These are phyloP conservation scores for Perithous albicinctus DNA, from an alignment of 2,888 invertebrate species.

Conservation along the genomic window DNA sequence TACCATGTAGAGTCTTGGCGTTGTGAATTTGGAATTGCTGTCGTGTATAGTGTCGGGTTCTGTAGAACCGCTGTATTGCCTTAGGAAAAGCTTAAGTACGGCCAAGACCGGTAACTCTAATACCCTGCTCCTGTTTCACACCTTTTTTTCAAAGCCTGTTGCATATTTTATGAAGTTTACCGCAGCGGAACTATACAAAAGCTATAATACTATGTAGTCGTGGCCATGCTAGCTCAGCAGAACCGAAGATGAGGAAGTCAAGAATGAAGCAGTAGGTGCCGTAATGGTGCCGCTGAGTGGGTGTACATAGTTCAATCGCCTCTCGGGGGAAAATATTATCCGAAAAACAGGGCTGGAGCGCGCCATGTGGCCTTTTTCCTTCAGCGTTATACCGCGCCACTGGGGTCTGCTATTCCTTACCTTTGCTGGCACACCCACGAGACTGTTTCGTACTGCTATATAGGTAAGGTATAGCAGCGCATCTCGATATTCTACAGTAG, in stretches of 20 bases:
- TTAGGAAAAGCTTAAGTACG: too few relatives aligned
- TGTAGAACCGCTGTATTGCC: too few relatives aligned
- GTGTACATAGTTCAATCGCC: slow-evolving; percentile 6
- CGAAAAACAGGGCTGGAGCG: slow-evolving; percentile 32
- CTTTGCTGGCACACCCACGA: slow-evolving; percentile 52
- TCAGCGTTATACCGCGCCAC: not conserved
- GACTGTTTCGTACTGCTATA: slow-evolving; percentile 8
- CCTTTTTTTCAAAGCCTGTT: too few relatives aligned
- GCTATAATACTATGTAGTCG: not conserved
- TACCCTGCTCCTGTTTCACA: too few relatives aligned
- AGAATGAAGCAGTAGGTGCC: slow-evolving; percentile 21
- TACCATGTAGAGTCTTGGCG: too few relatives aligned
- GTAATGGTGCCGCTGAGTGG: slow-evolving; percentile 19
- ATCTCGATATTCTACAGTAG: not conserved
- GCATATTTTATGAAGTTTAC: slow-evolving; percentile 1
- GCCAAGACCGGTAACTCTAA: too few relatives aligned
- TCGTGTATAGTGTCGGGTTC: too few relatives aligned
- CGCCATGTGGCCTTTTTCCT: slow-evolving; percentile 61
- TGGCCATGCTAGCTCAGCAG: not conserved
- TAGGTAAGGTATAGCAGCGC: slow-evolving; percentile 24
- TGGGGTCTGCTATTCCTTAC: slow-evolving; percentile 49
- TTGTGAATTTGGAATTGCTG: too few relatives aligned
- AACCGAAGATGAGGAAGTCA: not conserved
- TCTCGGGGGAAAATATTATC: slow-evolving; percentile 36
- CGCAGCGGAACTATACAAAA: slow-evolving; percentile 3